These are phyloP conservation scores for Cremastinae sp. DNA, from an alignment of 2,888 invertebrate genomes.

Conservation along the genomic window DNA sequence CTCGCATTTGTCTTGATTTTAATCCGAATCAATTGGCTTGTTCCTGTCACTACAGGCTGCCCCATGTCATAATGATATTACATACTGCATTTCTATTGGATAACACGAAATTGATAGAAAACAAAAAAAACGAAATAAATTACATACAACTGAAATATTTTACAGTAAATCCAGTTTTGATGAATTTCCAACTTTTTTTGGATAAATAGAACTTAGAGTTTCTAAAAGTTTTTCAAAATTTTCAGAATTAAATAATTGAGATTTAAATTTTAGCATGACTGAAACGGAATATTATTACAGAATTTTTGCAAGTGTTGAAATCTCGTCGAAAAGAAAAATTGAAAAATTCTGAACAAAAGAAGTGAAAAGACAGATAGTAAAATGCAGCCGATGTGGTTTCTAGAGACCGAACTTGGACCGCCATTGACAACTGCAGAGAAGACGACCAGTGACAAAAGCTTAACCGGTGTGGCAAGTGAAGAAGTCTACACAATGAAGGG, in stretches of 20 bases:
- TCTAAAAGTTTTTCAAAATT: no score
- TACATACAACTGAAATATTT: no score
- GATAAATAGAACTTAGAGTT: no score
- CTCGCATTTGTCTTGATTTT: background rate
- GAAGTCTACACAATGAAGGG: slow-evolving; percentile 73
- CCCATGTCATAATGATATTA: background rate
- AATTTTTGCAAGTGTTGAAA: slow-evolving; percentile 69
- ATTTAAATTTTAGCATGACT: background rate
- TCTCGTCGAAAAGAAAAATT: slow-evolving; percentile 41
- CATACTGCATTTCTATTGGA: no score
- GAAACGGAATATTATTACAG: slow-evolving; percentile 67
- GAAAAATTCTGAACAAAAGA: slow-evolving; percentile 15
- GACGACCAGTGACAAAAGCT: slow-evolving; percentile 59
- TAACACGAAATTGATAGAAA: no score
- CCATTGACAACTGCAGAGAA: slow-evolving; percentile 62
- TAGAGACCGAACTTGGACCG: slow-evolving; percentile 68
- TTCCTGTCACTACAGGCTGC: slow-evolving; percentile 1
- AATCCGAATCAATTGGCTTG: background rate
- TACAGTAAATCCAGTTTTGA: no score
- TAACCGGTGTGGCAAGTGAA: slow-evolving; percentile 62
- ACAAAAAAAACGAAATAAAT: no score
- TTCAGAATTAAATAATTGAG: background rate
- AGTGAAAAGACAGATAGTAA: slow-evolving; percentile 61
- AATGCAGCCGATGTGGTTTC: slow-evolving; percentile 69
- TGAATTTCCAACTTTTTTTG: no score